Base-by-base conservation (phyloP, 2,888 invertebrate genomes). In the Chelonus formosanus region DNA sequence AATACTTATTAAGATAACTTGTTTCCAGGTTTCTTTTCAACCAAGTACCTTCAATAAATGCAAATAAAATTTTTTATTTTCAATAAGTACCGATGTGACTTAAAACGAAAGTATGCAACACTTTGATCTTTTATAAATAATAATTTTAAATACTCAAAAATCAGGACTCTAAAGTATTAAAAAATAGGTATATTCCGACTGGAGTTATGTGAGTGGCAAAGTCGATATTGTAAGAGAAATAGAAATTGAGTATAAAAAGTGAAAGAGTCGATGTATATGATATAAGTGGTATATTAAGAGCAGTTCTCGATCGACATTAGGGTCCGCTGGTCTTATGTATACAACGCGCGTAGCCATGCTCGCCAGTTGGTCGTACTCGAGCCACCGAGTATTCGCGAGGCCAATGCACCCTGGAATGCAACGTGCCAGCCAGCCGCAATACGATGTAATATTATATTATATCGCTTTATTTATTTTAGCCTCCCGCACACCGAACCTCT, bases 381-480 rank as follows among this genome's bases (percentile, higher is more conserved):
- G 72, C 77, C 73, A 67, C 72, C 71, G 73, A 71, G 79, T 78
- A 78, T 79, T 78, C 71, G 80, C 75, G 76, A 74, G 80, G 79
- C 77, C 80, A 80, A 77, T 80, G 80, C 79, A 80, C 80, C 78
- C 77, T 75, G 79, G 79, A 79, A 79, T 79, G 80, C 76, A 71
- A 70, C 65, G 74, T 75, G 74, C 77, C 78, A 77, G 73, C 76
- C 78, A 76, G 79, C 78, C 79, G 79, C 81, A 79, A 79, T 81
- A 80, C 83, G 76, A 82, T 80, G 81, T 80, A 81, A 80, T 80
- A 80, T 80, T 79, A 79, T 80, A 83, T 83, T 82, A 82, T 82
- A 82, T 83, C 82, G 81, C 82, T 81, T 82, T 83, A 82, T 83
- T 83, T 82, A 82, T 82, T 83, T 80, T 81, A 81, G 81, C 79